Percentiles rank a stretch among this genome's conserved stretches.
These are phyloP conservation scores for Prionailurus viverrinus DNA, from an alignment of 2,113 vertebrate species.

Conservation along the genomic window DNA sequence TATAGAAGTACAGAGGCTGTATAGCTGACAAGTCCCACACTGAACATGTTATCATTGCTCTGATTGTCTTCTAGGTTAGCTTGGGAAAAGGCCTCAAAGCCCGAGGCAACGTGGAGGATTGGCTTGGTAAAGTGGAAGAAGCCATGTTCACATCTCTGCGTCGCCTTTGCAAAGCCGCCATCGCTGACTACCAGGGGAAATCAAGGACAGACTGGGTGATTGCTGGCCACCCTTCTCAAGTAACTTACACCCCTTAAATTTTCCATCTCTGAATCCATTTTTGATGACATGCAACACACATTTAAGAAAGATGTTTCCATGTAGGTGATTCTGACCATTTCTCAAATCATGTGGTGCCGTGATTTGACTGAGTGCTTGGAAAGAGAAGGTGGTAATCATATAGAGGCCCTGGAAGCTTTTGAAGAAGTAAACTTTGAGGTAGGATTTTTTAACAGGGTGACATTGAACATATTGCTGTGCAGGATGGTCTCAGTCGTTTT, in stretches of 20 bases:
- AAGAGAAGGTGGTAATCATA: slow-evolving; percentile 80
- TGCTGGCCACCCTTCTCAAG: slow-evolving; percentile 91
- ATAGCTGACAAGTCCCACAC: too few species aligned
- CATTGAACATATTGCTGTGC: neutral
- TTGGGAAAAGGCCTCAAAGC: slow-evolving; percentile 92
- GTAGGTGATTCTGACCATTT: slow-evolving; percentile 92
- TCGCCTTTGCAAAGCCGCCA: slow-evolving; percentile 90
- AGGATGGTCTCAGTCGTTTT: neutral
- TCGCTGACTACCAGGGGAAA: slow-evolving; percentile 90
- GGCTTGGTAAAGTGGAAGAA: slow-evolving; percentile 93
- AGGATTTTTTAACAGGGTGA: slow-evolving; percentile 42
- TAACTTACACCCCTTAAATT: slow-evolving; percentile 59
- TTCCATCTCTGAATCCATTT: neutral
- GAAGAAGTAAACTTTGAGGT: slow-evolving; percentile 91
- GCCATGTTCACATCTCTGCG: slow-evolving; percentile 90
- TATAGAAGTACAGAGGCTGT: neutral
- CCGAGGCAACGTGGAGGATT: slow-evolving; percentile 92
- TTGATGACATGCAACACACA: neutral
- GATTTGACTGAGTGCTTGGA: slow-evolving; percentile 90
- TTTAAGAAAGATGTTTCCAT: slow-evolving; percentile 3
- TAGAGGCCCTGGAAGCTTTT: slow-evolving; percentile 89
- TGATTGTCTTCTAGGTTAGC: slow-evolving; percentile 84
- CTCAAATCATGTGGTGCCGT: slow-evolving; percentile 93
- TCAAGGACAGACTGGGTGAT: slow-evolving; percentile 89
- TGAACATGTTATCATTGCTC: neutral